Base-by-base conservation (phyloP, 30 jellyfish, hydroid and myxozoan species). In the Morbakka virulenta region DNA sequence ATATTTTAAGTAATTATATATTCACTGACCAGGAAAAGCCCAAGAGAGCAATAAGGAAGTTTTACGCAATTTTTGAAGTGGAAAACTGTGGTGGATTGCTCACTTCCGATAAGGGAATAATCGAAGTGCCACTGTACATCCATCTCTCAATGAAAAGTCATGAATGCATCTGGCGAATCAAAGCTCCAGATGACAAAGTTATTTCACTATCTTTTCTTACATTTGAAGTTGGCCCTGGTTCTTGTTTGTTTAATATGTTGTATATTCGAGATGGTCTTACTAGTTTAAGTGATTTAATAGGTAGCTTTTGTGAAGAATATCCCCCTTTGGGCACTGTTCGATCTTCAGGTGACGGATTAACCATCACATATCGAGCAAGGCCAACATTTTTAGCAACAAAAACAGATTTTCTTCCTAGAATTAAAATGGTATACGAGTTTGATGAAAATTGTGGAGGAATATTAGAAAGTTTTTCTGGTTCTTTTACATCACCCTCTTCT, bases 261-360 rank as follows among this genome's bases (percentile, higher is more conserved):
- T 61, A 75, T 21, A 49, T 89, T 2, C 50, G 80, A 29, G 97
- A 89, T 11, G 97, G 95, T 3, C 52, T 48, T 27, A n/a, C 23
- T 2, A 52, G 32, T 33, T 66, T 13, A 9, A 84, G 94, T 9
- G 64, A 78, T 23, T 24, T 88, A 25, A 28, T 76, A 13, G 97
- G 97, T 2, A 94, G 82, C 35, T 89, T 64, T 74, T 89, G 97
- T 52, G 97, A 89, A 62, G 97, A 89, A 33, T 79, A 68, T 63
- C 95, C 97, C 23, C 97, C 97, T 23, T 51, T 77, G 67, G 91
- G 91, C 17, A 65, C 72, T 2, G 49, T 89, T 14, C 53, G 84
- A 4, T 81, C 97, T 9, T 27, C 76, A 1, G 31, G 52, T 14
- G 64, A 81, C 47, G 74, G 70, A 11, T 47, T 80, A 66, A 51